A percentile compares a stretch with the other conserved stretches of the same genome.
Conservation (phyloP, 2,113 vertebrate genomes). For the Alces alces region DNA sequence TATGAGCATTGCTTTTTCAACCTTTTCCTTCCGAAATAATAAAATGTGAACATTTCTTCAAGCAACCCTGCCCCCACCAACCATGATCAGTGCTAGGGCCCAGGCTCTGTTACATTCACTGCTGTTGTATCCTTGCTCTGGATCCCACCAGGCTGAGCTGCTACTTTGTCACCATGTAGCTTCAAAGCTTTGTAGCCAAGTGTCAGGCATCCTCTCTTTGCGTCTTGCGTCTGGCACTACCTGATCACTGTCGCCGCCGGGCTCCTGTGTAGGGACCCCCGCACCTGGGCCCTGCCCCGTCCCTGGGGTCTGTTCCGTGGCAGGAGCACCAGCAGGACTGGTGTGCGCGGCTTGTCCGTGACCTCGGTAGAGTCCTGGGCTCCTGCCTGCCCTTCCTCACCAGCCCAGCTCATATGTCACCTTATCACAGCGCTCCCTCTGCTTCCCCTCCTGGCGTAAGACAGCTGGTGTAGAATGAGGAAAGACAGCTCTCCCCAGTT, state of each 20-base stretch:
- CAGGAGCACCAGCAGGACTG: background rate
- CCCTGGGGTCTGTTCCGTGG: background rate
- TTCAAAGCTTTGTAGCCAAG: background rate
- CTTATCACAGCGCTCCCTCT: background rate
- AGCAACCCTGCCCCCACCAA: background rate
- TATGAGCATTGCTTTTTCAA: background rate
- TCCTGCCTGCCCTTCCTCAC: background rate
- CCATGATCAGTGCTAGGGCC: background rate
- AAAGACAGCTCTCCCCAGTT: background rate
- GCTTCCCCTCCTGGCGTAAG: background rate
- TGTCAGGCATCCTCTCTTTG: background rate
- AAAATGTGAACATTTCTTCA: background rate
- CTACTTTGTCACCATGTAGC: fast-evolving
- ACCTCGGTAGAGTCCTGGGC: background rate
- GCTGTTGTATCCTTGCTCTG: background rate
- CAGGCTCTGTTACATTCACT: fast-evolving
- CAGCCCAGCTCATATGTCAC: background rate
- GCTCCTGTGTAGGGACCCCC: background rate
- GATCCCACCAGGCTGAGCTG: background rate
- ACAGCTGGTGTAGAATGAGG: background rate
- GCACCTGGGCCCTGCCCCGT: fast-evolving
- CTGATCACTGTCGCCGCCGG: fast-evolving
- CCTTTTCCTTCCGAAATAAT: background rate
- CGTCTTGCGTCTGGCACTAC: fast-evolving
- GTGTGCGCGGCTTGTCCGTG: background rate